Evolutionary conservation across 2,797 vertebrate species (phyloP).

Genomic region (Pachyuromys duprasi): DNA sequence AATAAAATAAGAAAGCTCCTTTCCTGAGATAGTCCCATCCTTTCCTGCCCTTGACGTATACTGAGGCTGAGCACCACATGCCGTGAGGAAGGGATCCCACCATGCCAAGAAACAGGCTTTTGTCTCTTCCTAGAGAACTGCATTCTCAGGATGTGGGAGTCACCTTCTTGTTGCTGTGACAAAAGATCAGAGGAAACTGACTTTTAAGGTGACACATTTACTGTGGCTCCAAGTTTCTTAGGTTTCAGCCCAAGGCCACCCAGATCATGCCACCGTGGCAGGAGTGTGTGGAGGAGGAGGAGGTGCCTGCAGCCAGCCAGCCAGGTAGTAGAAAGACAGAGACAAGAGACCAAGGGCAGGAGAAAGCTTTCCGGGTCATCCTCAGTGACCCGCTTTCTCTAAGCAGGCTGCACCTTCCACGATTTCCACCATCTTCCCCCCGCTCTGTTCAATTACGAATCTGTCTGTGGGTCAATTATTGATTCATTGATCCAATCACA

Average conservation of each 20-base stretch:
- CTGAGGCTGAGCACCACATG: not conserved
- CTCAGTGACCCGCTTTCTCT: not conserved
- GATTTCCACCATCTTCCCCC: no score
- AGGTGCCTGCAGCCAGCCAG: not conserved
- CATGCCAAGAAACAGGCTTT: not conserved
- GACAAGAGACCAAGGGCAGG: not conserved
- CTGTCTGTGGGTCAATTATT: not conserved
- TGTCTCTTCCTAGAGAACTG: not conserved
- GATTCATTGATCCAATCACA: not conserved
- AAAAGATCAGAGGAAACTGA: not conserved
- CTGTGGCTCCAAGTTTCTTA: not conserved
- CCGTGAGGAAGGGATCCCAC: not conserved
- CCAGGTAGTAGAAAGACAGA: not conserved
- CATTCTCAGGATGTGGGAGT: not conserved
- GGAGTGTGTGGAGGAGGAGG: not conserved
- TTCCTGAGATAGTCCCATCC: not conserved
- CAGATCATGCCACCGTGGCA: no score
- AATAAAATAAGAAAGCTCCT: not conserved
- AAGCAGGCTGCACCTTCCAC: not conserved
- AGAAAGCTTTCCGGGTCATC: not conserved
- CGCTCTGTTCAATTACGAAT: not conserved
- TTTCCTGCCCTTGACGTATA: not conserved
- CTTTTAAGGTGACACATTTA: not conserved
- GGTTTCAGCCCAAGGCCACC: not conserved
- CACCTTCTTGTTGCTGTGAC: no score